Evolutionary conservation across 1,140 invertebrate genomes (phyloP), one percentile per base, ranked within the genome.

Genomic region (Probaryconus sp.): DNA sequence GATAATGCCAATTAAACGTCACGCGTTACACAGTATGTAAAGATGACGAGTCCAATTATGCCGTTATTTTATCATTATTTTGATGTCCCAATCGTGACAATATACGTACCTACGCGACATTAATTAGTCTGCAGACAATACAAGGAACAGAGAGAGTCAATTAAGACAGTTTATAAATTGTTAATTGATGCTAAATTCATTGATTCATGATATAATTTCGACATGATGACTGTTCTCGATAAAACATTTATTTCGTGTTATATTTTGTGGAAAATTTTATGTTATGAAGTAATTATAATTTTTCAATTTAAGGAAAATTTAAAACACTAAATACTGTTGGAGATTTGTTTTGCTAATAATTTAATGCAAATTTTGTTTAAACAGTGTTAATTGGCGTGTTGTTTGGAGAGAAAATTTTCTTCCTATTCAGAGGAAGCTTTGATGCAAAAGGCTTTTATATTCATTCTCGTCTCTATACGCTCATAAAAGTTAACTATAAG

Each of bases 1-100:
- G 45, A 38, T 64, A 64, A 64, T 64, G 68, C 68, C 60, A 71
- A 71, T 71, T 71, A 71, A 58, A 58, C 43, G 68, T 71, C 51
- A 71, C 43, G 38, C 45, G 28, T 31, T 45, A 45, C 18, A 50
- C 35, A 45, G 50, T 20, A 3, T 51, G 45, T 71, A 71, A 71
- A 58, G 55, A 58, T 33, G 43, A 58, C 68, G 53, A 33, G 50
- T 58, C 51, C 68, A 71, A 71, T 71, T 71, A 64, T 51, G 68
- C 28, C n/a, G 53, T 69, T 71, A 37, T 64, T 64, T 64, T 64
- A 61, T 63, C 64, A 43, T 71, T 64, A n/a, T n/a, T n/a, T n/a
- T n/a, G n/a, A n/a, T 51, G 35, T 47, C 21, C 21, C 35, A 30
- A 51, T 48, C 50, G 51, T 56, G 56, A 56, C 56, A 70, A 42